Evolutionary conservation across 2,113 vertebrate genomes (phyloP).

Genomic region (Sciurus niger): DNA sequence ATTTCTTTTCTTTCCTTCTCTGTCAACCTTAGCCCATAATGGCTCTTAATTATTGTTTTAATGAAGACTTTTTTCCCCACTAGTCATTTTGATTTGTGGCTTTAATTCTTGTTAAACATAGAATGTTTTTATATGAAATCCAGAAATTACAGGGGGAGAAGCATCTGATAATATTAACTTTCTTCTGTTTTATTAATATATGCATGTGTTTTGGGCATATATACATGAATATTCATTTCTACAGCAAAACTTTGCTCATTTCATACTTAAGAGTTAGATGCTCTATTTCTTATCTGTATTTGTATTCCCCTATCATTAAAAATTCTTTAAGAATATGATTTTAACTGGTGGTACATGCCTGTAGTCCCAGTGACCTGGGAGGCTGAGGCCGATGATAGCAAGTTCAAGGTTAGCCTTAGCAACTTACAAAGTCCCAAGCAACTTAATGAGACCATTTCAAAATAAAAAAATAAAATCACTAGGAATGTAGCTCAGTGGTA

Average conservation of each 20-base stretch:
- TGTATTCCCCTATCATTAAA: background rate
- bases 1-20: background rate
- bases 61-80: background rate
- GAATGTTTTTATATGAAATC: slow-evolving; percentile 25
- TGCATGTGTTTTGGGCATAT: background rate
- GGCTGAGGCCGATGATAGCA: too few relatives aligned
- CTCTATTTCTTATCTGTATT: background rate
- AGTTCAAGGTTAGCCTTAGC: too few relatives aligned
- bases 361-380: too few relatives aligned
- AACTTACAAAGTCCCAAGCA: too few relatives aligned
- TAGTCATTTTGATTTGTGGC: slow-evolving; percentile 4
- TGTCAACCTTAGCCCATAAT: background rate
- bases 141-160: background rate
- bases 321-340: slow-evolving; percentile 9
- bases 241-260: background rate
- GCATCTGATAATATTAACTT: slow-evolving; percentile 1
- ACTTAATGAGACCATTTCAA: too few relatives aligned
- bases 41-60: slow-evolving; percentile 8
- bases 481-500: too few relatives aligned
- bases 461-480: too few relatives aligned
- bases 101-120: slow-evolving; percentile 63
- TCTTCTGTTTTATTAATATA: background rate
- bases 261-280: background rate
- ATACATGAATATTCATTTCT: background rate
- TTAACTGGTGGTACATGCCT: background rate